Conservation (phyloP, 2,113 vertebrate genomes). For the Bubo blakistoni region DNA sequence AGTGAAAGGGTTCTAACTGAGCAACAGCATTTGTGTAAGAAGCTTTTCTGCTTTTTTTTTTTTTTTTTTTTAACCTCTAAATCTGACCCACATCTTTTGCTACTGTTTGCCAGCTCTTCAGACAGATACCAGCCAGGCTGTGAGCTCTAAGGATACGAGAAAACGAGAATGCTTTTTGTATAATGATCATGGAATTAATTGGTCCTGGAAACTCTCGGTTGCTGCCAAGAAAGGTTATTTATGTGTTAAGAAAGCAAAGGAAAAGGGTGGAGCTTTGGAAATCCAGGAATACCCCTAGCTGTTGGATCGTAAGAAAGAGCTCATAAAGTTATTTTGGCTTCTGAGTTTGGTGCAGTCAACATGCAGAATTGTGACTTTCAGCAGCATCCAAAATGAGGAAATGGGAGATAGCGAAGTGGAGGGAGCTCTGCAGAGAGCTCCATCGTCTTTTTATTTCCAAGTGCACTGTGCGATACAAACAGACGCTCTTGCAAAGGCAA, state of each 20-base stretch:
- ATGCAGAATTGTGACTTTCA: neutral
- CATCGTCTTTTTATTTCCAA: neutral
- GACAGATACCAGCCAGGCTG: neutral
- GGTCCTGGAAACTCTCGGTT: neutral
- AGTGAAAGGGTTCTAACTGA: neutral
- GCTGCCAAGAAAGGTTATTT: slow-evolving; percentile 26
- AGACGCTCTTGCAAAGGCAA: neutral
- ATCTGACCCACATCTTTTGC: neutral
- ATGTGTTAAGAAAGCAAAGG: slow-evolving; percentile 24
- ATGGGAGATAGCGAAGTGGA: neutral
- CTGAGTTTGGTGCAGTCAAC: neutral
- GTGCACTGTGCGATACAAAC: neutral
- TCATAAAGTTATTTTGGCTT: neutral
- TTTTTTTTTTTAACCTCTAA: neutral
- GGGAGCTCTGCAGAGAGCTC: neutral
- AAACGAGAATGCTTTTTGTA: slow-evolving; percentile 25
- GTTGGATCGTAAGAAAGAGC: neutral
- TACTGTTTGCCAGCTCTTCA: neutral
- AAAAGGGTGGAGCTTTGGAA: slow-evolving; percentile 3
- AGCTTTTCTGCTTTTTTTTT: neutral
- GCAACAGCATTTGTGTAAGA: neutral
- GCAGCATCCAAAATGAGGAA: neutral
- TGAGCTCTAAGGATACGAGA: neutral
- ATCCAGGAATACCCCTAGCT: slow-evolving; percentile 8
- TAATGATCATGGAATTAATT: neutral